Evolutionary conservation across 2,888 invertebrate species (phyloP).

Genomic region (Apantesis nais): DNA sequence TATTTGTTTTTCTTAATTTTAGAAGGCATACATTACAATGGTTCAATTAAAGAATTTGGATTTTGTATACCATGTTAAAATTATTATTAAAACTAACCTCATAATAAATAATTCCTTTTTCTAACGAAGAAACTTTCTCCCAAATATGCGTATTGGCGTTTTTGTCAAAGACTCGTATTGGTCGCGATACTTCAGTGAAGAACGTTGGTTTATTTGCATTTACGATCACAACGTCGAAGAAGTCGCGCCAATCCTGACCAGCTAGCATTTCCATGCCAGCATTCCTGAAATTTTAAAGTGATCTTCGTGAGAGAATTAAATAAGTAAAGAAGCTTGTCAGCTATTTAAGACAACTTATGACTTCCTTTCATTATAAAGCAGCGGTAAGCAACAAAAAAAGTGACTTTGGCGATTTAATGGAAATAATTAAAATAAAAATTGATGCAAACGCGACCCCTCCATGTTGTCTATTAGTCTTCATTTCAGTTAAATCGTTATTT

Average conservation of each 20-base stretch:
- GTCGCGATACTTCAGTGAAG: conserved; percentile 96
- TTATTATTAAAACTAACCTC: conserved; percentile 87
- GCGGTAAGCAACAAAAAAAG: no score
- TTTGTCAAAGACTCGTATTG: conserved; percentile 95
- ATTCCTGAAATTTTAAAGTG: conserved; percentile 86
- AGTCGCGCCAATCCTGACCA: conserved; percentile 94
- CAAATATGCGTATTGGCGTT: conserved; percentile 93
- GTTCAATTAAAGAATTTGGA: not conserved
- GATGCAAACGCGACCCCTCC: not conserved
- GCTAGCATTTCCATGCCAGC: conserved; percentile 96
- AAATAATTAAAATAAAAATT: no score
- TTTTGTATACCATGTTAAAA: not conserved
- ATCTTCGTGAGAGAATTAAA: not conserved
- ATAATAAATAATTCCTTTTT: conserved; percentile 96
- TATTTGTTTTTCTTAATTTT: not conserved
- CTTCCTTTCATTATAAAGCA: no score
- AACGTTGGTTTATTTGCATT: conserved; percentile 98
- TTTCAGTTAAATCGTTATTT: not conserved
- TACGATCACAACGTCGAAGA: conserved; percentile 97
- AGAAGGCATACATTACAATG: not conserved
- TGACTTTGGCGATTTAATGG: no score
- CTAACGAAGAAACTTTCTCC: conserved; percentile 94
- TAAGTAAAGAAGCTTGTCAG: not conserved
- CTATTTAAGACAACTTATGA: not conserved
- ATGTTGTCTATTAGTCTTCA: not conserved